Evolutionary conservation across 1,140 invertebrate species (phyloP), one percentile per base, ranked within the genome.

Genomic region (Magallana gigas): DNA sequence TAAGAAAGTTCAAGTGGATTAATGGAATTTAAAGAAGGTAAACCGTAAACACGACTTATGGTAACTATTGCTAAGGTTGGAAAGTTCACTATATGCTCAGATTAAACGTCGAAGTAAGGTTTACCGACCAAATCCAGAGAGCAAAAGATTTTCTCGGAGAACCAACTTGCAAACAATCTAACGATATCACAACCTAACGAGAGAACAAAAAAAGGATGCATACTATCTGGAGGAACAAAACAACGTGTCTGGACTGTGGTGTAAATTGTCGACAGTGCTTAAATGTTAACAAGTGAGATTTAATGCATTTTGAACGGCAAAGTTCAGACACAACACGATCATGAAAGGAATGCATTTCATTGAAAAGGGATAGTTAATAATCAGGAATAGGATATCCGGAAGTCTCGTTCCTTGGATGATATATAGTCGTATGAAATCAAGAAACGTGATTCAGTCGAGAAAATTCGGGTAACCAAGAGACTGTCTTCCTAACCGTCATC

Each of bases 1-100:
- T 76, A 29, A 23, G 68, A 76, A 76, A 76, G 68, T 76, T 76
- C 68, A 76, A 76, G 68, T 76, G 68, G 68, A 76, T 76, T 76
- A 76, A 76, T 76, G 68, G 68, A 76, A 76, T 76, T 76, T 76
- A 76, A 76, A 29, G 36, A 76, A 76, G 18, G 18, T 76, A 11
- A 11, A 76, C 68, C 7, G 36, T 76, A 76, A 76, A 76, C 68
- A 76, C 23, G 68, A 76, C 18, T 76, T 76, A 76, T 76, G 68
- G 68, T 29, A 76, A 76, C 68, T 76, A 76, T 76, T 76, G 68
- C 68, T 29, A 76, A 76, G 68, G 68, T 76, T 76, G 68, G 68
- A 76, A 23, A 76, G 68, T 76, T 76, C 68, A 76, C 7, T 76
- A 29, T 4, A 18, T 29, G 23, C 23, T 5, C 11, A 23, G 68